A percentile compares a stretch with the other conserved stretches of the same genome.
phyloP scores from a whole-genome alignment of 2,888 invertebrate species.

The Tiliacea aurago region DNA sequence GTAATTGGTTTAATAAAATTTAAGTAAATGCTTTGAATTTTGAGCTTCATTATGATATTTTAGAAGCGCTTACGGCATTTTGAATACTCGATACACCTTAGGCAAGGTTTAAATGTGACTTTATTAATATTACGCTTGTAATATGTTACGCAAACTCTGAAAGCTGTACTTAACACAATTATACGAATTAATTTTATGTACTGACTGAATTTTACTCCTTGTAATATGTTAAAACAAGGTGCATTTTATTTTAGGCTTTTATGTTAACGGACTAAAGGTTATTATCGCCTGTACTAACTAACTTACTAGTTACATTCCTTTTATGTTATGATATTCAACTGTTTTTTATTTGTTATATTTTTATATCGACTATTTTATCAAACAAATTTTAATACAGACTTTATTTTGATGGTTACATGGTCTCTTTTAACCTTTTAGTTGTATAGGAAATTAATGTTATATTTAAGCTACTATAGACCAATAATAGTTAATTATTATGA shows the following conservation, averaged over 20 bases:
- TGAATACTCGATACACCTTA: constrained; percentile 29
- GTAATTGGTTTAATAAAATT: too few species aligned
- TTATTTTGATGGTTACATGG: constrained; percentile 40
- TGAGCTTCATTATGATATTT: too few species aligned
- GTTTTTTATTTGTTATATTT: constrained; percentile 42
- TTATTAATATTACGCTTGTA: constrained; percentile 55
- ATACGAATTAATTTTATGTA: constrained; percentile 37
- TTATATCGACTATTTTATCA: constrained; percentile 23
- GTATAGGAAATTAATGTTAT: constrained; percentile 28
- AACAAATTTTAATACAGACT: constrained; percentile 31
- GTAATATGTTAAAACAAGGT: constrained; percentile 29
- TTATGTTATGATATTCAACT: constrained; percentile 25
- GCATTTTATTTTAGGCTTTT: constrained; percentile 50
- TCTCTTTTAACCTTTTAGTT: constrained; percentile 37
- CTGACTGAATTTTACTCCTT: constrained; percentile 47
- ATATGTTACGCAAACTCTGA: constrained; percentile 39
- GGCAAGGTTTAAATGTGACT: constrained; percentile 42
- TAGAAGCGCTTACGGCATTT: neutral
- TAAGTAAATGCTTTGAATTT: too few species aligned
- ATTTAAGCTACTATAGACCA: constrained; percentile 42
- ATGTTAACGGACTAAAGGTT: constrained; percentile 34
- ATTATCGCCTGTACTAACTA: constrained; percentile 45
- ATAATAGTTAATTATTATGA: constrained; percentile 33
- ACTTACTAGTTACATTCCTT: constrained; percentile 48
- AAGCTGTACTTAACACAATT: constrained; percentile 28